Base-by-base conservation (phyloP, 2,888 invertebrate genomes). In the Parnassius apollo region DNA sequence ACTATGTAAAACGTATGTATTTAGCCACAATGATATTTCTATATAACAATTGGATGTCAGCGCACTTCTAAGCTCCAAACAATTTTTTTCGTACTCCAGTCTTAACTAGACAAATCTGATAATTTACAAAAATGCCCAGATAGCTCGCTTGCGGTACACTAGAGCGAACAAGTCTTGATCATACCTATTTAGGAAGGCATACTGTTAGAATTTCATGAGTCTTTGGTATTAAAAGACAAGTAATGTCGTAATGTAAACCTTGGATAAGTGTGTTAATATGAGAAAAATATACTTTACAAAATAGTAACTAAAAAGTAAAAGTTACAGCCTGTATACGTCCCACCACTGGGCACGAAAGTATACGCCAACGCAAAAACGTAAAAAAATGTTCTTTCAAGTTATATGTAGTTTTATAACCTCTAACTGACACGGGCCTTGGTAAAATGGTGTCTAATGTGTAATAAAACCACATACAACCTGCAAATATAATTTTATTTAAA, bases 171-270 rank as follows among this genome's bases (percentile, higher is more conserved):
- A 50, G 61, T 61, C 48, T 22, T 10, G 46, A 45, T 25, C 22
- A 22, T 54, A 42, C 60, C 60, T 55, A 49, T 60, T 60, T 60
- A 60, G 60, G 60, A 49, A 60, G 54, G 9, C 12, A 42, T 60
- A 60, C 60, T 35, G 60, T 60, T 60, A 60, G 60, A 11, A 49
- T 54, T 22, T 55, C 55, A 49, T 25, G 55, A 49, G 13, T 44
- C n/a, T n/a, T n/a, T 48, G 4, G 35, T 12, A 13, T 3, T 48
- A 0, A 46, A 3, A n/a, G 8, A n/a, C 25, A 51, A 42, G 45
- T 57, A 35, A 25, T 22, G 51, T 45, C 45, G 25, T 52, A 59
- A 35, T 59, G 12, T 46, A 22, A 7, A 13, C 45, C 4, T 42
- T 35, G 35, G 51, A 52, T 59, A 53, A 52, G 46, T 46, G 35